Conservation (phyloP, 2,113 vertebrate species). For the Limnothrissa miodon region DNA sequence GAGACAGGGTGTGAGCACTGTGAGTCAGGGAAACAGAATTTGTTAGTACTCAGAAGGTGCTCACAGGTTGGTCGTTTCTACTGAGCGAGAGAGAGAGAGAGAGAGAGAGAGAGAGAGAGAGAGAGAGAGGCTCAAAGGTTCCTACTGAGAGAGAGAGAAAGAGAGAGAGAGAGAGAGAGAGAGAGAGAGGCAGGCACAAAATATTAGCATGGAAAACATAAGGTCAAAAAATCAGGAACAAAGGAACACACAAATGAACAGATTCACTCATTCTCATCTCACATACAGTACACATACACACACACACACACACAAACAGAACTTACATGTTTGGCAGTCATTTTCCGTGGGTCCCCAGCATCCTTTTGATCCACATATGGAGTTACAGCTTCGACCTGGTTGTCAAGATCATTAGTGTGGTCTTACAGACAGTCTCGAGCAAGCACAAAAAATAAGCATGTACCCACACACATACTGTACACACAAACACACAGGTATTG, state of each 20-base stretch:
- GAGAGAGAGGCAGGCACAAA: no score
- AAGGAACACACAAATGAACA: neutral
- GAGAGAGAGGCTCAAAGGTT: no score
- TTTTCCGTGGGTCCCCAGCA: conserved; percentile 82
- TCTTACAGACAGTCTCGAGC: neutral
- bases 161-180: no score
- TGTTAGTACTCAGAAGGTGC: neutral
- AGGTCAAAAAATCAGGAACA: neutral
- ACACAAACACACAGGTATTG: neutral
- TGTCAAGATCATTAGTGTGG: neutral
- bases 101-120: neutral
- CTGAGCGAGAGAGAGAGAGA: neutral
- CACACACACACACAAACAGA: neutral
- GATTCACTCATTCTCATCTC: no score
- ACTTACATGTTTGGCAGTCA: conserved; percentile 89
- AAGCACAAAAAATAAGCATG: neutral
- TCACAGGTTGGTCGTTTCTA: neutral
- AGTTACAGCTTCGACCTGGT: conserved; percentile 62
- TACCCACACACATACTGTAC: neutral
- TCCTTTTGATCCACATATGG: conserved; percentile 46
- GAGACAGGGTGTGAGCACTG: neutral
- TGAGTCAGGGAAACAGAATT: neutral
- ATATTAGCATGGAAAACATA: no score
- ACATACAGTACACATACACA: neutral
- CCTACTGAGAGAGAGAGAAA: no score